Evolutionary conservation across 2,113 vertebrate genomes (phyloP).

Genomic region (Macroglossus sobrinus): DNA sequence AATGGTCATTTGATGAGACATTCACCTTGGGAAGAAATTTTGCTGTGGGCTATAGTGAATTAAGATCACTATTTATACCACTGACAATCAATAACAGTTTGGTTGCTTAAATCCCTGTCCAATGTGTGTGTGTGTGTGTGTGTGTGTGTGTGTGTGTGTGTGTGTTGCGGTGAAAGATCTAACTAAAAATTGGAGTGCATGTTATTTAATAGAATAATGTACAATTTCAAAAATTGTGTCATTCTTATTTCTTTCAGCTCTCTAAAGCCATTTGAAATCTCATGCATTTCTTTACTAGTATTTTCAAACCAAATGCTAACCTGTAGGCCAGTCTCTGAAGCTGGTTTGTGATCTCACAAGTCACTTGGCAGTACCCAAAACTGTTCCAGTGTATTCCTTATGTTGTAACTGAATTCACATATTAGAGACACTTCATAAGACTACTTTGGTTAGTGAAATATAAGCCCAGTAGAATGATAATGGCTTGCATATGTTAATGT

Average conservation of each 20-base stretch:
- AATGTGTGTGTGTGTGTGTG: too few relatives aligned
- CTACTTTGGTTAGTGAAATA: background rate
- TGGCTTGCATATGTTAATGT: background rate
- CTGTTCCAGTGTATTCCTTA: background rate
- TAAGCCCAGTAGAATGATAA: background rate
- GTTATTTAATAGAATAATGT: conserved; percentile 29
- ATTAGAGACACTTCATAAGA: background rate
- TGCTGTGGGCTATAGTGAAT: background rate
- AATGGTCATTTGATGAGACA: conserved; percentile 4
- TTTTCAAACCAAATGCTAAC: conserved; percentile 12
- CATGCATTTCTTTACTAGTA: background rate
- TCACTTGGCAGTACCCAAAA: background rate
- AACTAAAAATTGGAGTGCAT: background rate
- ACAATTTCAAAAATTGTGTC: conserved; percentile 27
- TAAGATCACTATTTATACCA: background rate
- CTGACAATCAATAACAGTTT: conserved; percentile 26
- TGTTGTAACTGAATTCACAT: background rate
- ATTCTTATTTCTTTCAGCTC: background rate
- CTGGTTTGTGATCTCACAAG: background rate
- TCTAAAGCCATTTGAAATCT: conserved; percentile 39
- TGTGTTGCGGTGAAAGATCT: background rate
- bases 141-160: too few relatives aligned
- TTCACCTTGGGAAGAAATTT: conserved; percentile 39
- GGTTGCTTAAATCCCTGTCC: background rate
- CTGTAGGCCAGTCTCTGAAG: conserved; percentile 1